Evolutionary conservation across 2,888 invertebrate genomes (phyloP).

Genomic region (Tillus elongatus): DNA sequence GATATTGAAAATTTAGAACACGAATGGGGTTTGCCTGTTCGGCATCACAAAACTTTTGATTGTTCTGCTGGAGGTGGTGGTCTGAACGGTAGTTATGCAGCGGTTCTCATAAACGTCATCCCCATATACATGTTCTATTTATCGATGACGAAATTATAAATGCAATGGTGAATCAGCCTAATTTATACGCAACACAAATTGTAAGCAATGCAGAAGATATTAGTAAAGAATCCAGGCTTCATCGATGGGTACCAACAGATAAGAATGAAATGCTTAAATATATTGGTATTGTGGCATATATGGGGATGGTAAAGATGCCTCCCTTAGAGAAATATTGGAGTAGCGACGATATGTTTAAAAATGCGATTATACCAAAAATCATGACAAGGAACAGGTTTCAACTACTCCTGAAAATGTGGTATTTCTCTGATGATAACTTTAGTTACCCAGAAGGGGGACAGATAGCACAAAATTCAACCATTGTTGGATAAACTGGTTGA

Average conservation of each 20-base stretch:
- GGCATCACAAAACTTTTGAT: background rate
- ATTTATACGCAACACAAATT: slow-evolving; percentile 8
- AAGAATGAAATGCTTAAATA: slow-evolving; percentile 6
- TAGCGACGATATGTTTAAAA: slow-evolving; percentile 3
- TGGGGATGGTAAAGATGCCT: slow-evolving; percentile 8
- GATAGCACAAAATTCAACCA: slow-evolving; percentile 4
- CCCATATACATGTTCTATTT: too few species aligned
- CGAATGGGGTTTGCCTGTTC: background rate
- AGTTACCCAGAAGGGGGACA: slow-evolving; percentile 2
- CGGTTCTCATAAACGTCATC: slow-evolving; percentile 4
- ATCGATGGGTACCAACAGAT: slow-evolving; percentile 7
- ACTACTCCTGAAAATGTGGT: slow-evolving; percentile 5
- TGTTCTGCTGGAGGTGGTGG: slow-evolving; percentile 6
- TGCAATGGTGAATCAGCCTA: slow-evolving; percentile 2
- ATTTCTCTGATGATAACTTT: slow-evolving; percentile 5
- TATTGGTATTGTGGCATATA: slow-evolving; percentile 8
- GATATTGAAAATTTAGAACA: slow-evolving; percentile 2
- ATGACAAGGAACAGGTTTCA: slow-evolving; percentile 6
- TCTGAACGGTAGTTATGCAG: background rate
- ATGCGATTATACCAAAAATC: slow-evolving; percentile 1
- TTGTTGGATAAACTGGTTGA: slow-evolving; percentile 4
- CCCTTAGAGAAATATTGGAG: slow-evolving; percentile 7
- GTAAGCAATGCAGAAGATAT: slow-evolving; percentile 3
- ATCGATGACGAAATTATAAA: slow-evolving; percentile 4
- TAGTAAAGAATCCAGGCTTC: slow-evolving; percentile 6